Conservation (phyloP, 2,888 invertebrate species). For the Euzetes globulus region DNA sequence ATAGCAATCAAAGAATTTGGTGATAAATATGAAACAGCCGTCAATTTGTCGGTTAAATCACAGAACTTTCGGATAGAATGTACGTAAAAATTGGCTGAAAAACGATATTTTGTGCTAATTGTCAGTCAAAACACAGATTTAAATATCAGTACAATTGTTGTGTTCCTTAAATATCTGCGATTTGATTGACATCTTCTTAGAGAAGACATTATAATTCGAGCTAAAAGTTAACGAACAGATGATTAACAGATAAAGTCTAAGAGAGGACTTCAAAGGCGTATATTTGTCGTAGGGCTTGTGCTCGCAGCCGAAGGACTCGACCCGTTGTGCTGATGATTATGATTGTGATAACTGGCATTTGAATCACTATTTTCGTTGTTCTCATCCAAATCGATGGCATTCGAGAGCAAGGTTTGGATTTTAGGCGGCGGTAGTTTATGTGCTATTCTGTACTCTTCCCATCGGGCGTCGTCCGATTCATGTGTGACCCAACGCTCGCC, state of each 20-base stretch:
- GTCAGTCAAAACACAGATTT: neutral
- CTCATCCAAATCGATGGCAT: conserved; percentile 40
- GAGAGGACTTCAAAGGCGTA: conserved; percentile 19
- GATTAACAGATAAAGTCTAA: neutral
- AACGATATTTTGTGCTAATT: neutral
- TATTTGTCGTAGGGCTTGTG: conserved; percentile 11
- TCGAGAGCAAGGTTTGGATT: conserved; percentile 73
- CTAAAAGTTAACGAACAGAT: neutral
- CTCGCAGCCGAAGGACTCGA: neutral
- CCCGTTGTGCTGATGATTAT: conserved; percentile 23
- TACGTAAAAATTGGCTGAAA: conserved; percentile 6
- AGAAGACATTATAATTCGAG: neutral
- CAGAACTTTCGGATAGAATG: neutral
- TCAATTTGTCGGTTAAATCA: conserved; percentile 3
- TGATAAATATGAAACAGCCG: neutral
- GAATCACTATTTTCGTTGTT: conserved; percentile 18
- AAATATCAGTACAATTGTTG: neutral
- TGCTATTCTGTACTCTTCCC: conserved; percentile 59
- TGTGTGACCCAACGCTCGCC: conserved; percentile 78
- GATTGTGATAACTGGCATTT: neutral
- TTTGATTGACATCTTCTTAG: neutral
- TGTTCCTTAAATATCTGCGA: neutral
- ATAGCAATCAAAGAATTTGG: neutral
- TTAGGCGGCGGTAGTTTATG: conserved; percentile 45
- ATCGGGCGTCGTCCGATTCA: conserved; percentile 84